phyloP scores from a whole-genome alignment of 2,113 vertebrate genomes.

The Equus przewalskii region DNA sequence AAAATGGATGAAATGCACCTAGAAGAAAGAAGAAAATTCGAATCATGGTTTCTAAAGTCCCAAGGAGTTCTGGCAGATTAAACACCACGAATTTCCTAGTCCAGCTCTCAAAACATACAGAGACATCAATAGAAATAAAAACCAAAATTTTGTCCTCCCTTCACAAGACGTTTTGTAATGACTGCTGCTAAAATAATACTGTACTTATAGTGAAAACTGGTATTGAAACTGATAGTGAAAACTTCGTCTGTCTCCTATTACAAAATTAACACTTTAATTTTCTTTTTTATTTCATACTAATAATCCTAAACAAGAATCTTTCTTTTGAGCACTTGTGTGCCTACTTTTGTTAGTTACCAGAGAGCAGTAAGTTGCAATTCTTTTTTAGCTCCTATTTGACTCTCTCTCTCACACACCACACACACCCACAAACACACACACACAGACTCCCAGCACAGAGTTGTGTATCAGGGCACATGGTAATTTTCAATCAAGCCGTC shows the following conservation, averaged over 20 bases:
- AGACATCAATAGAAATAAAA: constrained; percentile 25
- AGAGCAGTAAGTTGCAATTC: not conserved
- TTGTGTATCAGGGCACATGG: not conserved
- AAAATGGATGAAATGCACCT: not conserved
- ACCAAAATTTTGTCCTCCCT: not conserved
- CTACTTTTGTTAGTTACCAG: not conserved
- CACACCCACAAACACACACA: not conserved
- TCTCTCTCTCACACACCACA: not conserved
- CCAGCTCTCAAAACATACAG: not conserved
- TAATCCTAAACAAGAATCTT: not conserved
- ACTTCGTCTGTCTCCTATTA: not conserved
- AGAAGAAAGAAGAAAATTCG: not conserved
- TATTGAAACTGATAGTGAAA: not conserved
- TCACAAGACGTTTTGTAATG: not conserved
- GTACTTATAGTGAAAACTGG: not conserved
- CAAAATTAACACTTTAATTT: not conserved
- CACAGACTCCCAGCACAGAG: not conserved
- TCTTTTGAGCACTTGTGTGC: not conserved
- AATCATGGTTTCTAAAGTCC: constrained; percentile 14
- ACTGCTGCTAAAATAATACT: not conserved
- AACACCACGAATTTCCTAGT: not conserved
- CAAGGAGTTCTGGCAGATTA: not conserved
- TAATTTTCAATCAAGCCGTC: not conserved
- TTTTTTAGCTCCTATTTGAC: not conserved
- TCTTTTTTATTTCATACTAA: not conserved